These are phyloP conservation scores for Drosophila insularis DNA, from an alignment of 1,140 invertebrate species.

Conservation along the genomic window DNA sequence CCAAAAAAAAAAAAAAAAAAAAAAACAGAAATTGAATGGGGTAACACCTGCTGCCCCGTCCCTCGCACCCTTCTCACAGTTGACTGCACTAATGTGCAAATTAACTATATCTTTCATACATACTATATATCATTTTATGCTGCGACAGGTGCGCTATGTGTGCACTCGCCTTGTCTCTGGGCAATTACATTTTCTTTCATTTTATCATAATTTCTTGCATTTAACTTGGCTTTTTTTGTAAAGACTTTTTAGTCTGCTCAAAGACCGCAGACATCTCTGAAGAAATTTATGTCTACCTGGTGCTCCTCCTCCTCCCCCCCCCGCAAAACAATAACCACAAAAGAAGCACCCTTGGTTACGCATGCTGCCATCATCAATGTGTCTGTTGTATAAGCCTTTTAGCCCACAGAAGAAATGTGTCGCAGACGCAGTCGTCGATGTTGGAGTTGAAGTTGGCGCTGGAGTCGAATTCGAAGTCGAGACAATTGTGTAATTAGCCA, in stretches of 20 bases:
- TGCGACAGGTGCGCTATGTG: not conserved
- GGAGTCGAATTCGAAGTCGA: constrained; percentile 14
- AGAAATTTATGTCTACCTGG: not conserved
- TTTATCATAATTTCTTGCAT: constrained; percentile 63
- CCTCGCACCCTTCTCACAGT: constrained; percentile 30
- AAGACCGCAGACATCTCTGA: constrained; percentile 26
- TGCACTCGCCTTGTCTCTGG: constrained; percentile 47
- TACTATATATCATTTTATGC: constrained; percentile 29
- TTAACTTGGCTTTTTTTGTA: constrained; percentile 37
- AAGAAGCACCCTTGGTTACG: constrained; percentile 66
- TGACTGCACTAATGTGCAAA: constrained; percentile 66
- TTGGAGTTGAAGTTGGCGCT: not conserved
- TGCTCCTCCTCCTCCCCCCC: constrained; percentile 6
- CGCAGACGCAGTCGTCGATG: constrained; percentile 8
- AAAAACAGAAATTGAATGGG: not conserved
- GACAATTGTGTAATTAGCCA: constrained; percentile 78
- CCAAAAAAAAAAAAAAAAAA: not conserved
- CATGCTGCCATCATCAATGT: constrained; percentile 48
- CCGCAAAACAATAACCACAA: constrained; percentile 38
- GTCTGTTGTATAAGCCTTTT: constrained; percentile 59
- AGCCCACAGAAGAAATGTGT: constrained; percentile 54
- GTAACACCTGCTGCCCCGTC: constrained; percentile 2
- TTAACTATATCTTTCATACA: constrained; percentile 48
- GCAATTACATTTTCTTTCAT: constrained; percentile 54
- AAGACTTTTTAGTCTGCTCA: constrained; percentile 37